Conservation (phyloP, 2,797 vertebrate species). For the Hirundo rustica region DNA sequence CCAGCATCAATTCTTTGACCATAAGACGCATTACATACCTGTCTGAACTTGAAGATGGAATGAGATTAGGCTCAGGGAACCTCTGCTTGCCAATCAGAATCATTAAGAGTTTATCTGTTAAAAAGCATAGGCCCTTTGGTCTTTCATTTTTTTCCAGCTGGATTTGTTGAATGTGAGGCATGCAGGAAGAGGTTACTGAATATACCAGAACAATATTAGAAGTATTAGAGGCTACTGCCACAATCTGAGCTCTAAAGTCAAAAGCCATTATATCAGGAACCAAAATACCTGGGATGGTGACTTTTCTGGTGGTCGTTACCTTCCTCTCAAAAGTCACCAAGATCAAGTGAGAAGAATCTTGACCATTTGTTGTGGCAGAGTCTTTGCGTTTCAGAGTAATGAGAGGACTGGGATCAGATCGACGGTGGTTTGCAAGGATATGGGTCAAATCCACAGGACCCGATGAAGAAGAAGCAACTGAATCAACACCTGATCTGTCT, state of each 20-base stretch:
- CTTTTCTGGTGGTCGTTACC: conserved; percentile 89
- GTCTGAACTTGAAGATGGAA: conserved; percentile 87
- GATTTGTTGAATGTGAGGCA: conserved; percentile 92
- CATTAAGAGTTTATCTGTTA: conserved; percentile 84
- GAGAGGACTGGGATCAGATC: conserved; percentile 86
- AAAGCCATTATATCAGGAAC: conserved; percentile 91
- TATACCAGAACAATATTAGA: conserved; percentile 89
- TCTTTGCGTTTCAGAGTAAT: conserved; percentile 82
- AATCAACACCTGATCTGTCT: conserved; percentile 74
- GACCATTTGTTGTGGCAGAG: conserved; percentile 80
- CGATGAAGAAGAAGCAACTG: conserved; percentile 71
- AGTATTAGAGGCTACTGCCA: conserved; percentile 90
- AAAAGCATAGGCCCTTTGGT: conserved; percentile 90
- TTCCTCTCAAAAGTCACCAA: conserved; percentile 90
- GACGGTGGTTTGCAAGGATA: conserved; percentile 82
- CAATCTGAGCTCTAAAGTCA: conserved; percentile 81
- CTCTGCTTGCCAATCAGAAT: conserved; percentile 89
- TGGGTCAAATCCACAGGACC: conserved; percentile 86
- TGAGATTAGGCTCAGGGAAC: conserved; percentile 81
- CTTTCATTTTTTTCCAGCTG: conserved; percentile 86
- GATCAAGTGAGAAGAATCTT: conserved; percentile 89
- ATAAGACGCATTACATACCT: conserved; percentile 83
- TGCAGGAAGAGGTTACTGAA: conserved; percentile 83
- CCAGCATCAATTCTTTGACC: conserved; percentile 82
- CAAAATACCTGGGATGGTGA: conserved; percentile 89